Base-by-base conservation (phyloP, 2,797 vertebrate species). In the Spea hammondii region DNA sequence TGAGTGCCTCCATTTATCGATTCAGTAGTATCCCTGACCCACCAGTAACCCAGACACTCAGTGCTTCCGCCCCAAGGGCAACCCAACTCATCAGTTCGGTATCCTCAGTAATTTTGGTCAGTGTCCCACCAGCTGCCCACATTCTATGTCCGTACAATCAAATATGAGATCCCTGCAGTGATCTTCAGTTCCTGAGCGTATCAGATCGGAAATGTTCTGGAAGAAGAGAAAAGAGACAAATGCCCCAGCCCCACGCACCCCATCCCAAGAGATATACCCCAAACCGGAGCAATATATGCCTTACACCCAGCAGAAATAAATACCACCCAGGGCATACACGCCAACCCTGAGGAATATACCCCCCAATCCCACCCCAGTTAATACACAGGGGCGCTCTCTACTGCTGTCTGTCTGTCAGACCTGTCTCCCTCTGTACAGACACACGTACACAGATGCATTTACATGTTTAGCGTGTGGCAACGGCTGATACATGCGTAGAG, bases 131-230 rank as follows among this genome's bases (percentile, higher is more conserved):
- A 73, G 51, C 64, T n/a, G 65, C 57, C 65, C 65, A 53, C 57
- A 72, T 69, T 71, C 76, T 60, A 51, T 65, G 59, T 79, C 78
- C 72, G 55, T 79, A 74, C 78, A 79, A 79, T 74, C 78, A 79
- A 55, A 68, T 51, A 74, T 48, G 53, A 75, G 75, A 48, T 74
- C 78, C 78, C 78, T 74, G 78, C 78, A 75, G 8, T 67, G 65
- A 14, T 55, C 72, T 79, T 74, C 65, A 69, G 66, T 79, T 79
- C 78, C 78, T 79, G 78, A 79, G 78, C 72, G 64, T 75, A 45
- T 75, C 75, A 70, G 51, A 74, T 74, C 76, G 70, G 67, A 77
- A 70, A 73, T 73, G 70, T 59, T 67, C 65, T 70, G 68, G 78
- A 65, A 57, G 45, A 49, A 66, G 57, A 32, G 57, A 46, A 67